phyloP scores from a whole-genome alignment of 2,888 invertebrate species.

The Teleiodes luculella region DNA sequence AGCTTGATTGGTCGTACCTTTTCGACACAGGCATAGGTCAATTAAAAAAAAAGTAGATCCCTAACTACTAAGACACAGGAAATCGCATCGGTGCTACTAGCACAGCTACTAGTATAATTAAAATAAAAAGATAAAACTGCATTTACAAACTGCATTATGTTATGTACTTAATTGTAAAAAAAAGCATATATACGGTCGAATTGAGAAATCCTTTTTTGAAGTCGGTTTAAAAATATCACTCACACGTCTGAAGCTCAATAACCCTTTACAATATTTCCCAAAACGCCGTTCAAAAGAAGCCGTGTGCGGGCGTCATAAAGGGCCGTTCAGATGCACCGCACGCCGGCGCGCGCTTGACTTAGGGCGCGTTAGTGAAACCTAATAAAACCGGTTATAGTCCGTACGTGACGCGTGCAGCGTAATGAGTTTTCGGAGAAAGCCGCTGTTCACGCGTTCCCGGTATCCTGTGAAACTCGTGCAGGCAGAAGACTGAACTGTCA shows the following conservation, averaged over 20 bases:
- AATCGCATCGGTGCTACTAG: too few species aligned
- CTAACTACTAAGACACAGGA: too few species aligned
- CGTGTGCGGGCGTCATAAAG: slow-evolving; percentile 33
- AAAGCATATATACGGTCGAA: too few species aligned
- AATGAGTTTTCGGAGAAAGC: slow-evolving; percentile 76
- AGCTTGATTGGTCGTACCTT: too few species aligned
- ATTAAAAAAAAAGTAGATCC: too few species aligned
- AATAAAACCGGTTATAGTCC: slow-evolving; percentile 72
- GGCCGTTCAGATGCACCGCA: slow-evolving; percentile 41
- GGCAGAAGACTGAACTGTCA: background rate
- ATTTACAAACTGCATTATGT: too few species aligned
- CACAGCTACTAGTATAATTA: too few species aligned
- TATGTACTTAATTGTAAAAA: too few species aligned
- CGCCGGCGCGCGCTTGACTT: slow-evolving; percentile 35
- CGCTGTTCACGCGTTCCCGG: slow-evolving; percentile 42
- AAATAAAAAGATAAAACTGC: too few species aligned
- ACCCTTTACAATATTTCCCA: background rate
- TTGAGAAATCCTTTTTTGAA: too few species aligned
- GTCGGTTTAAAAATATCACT: background rate
- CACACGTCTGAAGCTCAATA: background rate
- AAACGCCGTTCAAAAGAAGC: slow-evolving; percentile 14
- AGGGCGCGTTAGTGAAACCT: slow-evolving; percentile 66
- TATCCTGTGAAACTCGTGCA: slow-evolving; percentile 20
- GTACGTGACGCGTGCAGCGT: slow-evolving; percentile 72
- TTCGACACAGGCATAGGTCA: too few species aligned